Percentiles rank a stretch among this genome's conserved stretches.
Conservation (phyloP, 2,113 vertebrate species). For the Vanacampus margaritifer region DNA sequence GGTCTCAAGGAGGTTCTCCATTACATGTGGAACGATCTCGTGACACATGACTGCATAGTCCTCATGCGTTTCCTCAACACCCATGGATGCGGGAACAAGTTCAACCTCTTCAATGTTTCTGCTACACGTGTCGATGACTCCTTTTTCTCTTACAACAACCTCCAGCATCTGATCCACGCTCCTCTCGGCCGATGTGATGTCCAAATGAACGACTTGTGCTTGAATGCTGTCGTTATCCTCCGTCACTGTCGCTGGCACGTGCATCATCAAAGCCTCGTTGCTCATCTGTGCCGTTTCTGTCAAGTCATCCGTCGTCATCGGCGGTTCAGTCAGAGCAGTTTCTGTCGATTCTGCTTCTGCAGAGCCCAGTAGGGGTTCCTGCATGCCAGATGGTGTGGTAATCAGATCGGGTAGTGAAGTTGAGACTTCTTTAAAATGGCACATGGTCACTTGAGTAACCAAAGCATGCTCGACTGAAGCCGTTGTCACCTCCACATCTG, state of each 20-base stretch:
- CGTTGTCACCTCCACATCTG: constrained; percentile 6
- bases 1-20: constrained; percentile 50
- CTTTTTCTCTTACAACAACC: constrained; percentile 29
- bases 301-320: constrained; percentile 17
- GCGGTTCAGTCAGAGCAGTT: constrained; percentile 26
- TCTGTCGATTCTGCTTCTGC: constrained; percentile 45
- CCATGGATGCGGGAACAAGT: constrained; percentile 8
- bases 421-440: constrained; percentile 20
- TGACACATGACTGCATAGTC: constrained; percentile 65
- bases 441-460: constrained; percentile 12
- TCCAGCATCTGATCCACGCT: constrained; percentile 38
- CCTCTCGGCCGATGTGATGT: constrained; percentile 27
- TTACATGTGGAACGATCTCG: constrained; percentile 69
- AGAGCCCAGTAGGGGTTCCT: constrained; percentile 33
- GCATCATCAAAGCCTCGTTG: constrained; percentile 16
- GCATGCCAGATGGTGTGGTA: constrained; percentile 33
- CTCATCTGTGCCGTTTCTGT: constrained; percentile 33
- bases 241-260: constrained; percentile 25
- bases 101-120: constrained; percentile 9
- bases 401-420: constrained; percentile 15
- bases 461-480: constrained; percentile 10
- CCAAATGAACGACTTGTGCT: constrained; percentile 22
- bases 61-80: constrained; percentile 49
- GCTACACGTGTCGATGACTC: constrained; percentile 33
- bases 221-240: constrained; percentile 35